phyloP scores from a whole-genome alignment of 2,888 invertebrate genomes.

The Morpho achilles region DNA sequence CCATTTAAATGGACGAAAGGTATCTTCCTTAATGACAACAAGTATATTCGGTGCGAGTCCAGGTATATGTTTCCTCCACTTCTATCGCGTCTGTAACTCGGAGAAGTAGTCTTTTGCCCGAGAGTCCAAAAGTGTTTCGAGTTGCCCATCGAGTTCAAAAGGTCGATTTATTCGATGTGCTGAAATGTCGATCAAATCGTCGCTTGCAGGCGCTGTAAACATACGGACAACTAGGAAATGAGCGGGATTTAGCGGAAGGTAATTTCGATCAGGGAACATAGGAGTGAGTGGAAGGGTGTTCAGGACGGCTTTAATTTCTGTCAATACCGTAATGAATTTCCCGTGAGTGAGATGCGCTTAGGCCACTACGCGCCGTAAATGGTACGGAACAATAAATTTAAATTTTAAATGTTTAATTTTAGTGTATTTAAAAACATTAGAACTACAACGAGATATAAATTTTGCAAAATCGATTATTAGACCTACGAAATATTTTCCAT shows the following conservation, averaged over 20 bases:
- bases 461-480: conserved; percentile 21
- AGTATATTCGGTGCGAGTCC: background rate
- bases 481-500: conserved; percentile 28
- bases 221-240: conserved; percentile 1
- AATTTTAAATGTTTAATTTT: background rate
- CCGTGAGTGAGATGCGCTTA: conserved; percentile 8
- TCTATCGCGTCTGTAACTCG: conserved; percentile 2
- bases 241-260: background rate
- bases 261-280: conserved; percentile 14
- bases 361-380: conserved; percentile 1
- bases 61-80: conserved; percentile 1
- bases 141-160: background rate
- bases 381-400: background rate
- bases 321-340: conserved; percentile 17
- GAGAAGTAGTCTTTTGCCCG: conserved; percentile 5
- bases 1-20: background rate
- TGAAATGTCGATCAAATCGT: background rate
- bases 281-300: conserved; percentile 23
- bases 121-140: conserved; percentile 4
- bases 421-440: conserved; percentile 16
- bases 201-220: background rate
- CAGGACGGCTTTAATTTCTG: conserved; percentile 21
- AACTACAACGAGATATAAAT: conserved; percentile 19
- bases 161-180: too few species aligned
- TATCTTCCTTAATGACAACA: background rate